Conservation (phyloP, 2,113 vertebrate species). For the Silurus glanis region DNA sequence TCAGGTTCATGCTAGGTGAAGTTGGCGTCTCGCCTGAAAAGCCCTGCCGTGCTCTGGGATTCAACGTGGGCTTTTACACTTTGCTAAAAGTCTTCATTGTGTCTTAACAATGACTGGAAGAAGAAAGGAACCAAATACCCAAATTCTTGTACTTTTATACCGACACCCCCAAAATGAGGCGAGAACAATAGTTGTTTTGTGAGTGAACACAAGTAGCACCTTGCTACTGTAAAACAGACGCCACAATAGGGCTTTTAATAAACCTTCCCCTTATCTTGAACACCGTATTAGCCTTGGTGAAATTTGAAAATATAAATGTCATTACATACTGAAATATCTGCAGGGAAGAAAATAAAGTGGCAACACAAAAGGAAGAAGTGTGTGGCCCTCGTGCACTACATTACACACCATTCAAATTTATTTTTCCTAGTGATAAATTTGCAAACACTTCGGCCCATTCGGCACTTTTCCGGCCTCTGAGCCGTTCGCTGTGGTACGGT, state of each 20-base stretch:
- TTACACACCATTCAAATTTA: constrained; percentile 46
- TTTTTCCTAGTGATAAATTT: constrained; percentile 57
- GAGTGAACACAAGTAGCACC: constrained; percentile 6
- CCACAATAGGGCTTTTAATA: constrained; percentile 43
- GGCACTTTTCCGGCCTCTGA: constrained; percentile 50
- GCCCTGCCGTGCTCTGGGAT: constrained; percentile 22
- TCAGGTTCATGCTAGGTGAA: constrained; percentile 69
- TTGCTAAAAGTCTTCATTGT: not conserved
- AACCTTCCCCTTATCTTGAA: constrained; percentile 11
- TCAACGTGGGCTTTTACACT: not conserved
- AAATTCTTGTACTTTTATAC: not conserved
- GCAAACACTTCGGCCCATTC: constrained; percentile 52
- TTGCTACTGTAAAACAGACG: not conserved
- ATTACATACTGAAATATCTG: constrained; percentile 11
- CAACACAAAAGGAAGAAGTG: constrained; percentile 16
- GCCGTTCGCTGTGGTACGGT: constrained; percentile 56
- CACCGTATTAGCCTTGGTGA: constrained; percentile 22
- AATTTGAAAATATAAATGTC: constrained; percentile 8
- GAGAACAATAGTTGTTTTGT: not conserved
- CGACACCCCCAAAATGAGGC: not conserved
- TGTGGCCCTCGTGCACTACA: not conserved
- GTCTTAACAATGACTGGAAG: not conserved
- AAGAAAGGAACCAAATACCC: not conserved
- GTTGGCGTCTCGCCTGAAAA: constrained; percentile 60
- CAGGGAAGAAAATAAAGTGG: not conserved